phyloP scores from a whole-genome alignment of 1,140 invertebrate species.

The Cepaea nemoralis region DNA sequence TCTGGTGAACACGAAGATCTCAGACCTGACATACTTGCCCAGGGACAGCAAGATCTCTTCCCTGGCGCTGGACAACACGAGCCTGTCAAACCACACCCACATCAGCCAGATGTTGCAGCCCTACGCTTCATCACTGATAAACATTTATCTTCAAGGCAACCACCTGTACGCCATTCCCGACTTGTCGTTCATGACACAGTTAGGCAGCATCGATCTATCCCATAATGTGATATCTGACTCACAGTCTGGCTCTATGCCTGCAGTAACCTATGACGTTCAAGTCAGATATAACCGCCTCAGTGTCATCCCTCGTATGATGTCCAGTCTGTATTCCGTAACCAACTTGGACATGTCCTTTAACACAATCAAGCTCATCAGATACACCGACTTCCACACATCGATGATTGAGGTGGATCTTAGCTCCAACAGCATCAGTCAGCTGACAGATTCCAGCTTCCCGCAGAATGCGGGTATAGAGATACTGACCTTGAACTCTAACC shows the following conservation, averaged over 20 bases:
- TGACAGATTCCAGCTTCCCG: neutral
- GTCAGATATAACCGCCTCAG: neutral
- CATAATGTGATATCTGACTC: neutral
- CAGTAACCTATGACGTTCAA: neutral
- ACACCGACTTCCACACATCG: neutral
- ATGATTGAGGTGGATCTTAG: neutral
- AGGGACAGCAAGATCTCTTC: neutral
- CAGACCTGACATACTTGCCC: neutral
- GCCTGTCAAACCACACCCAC: neutral
- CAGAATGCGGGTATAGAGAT: neutral
- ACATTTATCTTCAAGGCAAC: neutral
- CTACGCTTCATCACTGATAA: neutral
- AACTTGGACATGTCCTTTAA: neutral
- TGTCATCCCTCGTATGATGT: neutral
- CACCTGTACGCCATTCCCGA: neutral
- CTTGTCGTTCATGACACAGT: neutral
- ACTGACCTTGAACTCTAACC: neutral
- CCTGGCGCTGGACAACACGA: neutral
- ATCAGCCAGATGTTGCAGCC: neutral
- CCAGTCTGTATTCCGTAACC: neutral
- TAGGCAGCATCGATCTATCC: neutral
- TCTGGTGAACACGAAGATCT: neutral
- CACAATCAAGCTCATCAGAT: neutral
- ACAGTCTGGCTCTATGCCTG: neutral
- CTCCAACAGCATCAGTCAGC: neutral